These are phyloP conservation scores for Conus ventricosus DNA, from an alignment of 1,140 invertebrate species.

Conservation along the genomic window DNA sequence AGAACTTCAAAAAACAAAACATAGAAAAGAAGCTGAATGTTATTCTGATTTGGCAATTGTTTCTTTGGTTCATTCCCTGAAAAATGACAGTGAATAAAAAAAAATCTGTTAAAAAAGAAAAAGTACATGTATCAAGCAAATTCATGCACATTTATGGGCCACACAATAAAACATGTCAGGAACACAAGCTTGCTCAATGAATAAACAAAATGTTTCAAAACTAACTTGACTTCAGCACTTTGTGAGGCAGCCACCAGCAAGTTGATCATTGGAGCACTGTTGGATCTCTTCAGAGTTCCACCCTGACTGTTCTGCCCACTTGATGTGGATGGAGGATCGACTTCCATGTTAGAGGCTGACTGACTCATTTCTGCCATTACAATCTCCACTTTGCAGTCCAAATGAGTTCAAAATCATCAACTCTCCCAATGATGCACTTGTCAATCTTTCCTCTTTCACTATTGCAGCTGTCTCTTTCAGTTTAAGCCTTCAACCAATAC, in stretches of 20 bases:
- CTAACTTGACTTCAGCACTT: conserved; percentile 59
- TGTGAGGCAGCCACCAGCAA: conserved; percentile 57
- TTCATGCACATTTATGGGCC: too few species aligned
- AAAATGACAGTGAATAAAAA: too few species aligned
- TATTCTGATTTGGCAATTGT: too few species aligned
- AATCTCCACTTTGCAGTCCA: background rate
- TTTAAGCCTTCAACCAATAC: background rate
- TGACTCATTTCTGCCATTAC: background rate
- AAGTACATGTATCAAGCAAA: too few species aligned
- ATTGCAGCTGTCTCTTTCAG: background rate
- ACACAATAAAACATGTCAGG: background rate
- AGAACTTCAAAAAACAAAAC: too few species aligned
- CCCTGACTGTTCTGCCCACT: conserved; percentile 39
- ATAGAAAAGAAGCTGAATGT: too few species aligned
- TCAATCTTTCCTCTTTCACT: background rate
- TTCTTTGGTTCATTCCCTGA: too few species aligned
- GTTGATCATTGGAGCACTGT: conserved; percentile 89
- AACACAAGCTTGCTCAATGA: too few species aligned
- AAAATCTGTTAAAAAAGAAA: too few species aligned
- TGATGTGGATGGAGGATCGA: conserved; percentile 53
- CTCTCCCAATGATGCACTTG: background rate
- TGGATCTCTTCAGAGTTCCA: conserved; percentile 82
- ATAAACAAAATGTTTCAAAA: background rate
- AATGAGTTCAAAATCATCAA: background rate
- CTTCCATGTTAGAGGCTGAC: conserved; percentile 61